These are phyloP conservation scores for Anagrus nilaparvatae DNA, from an alignment of 1,140 invertebrate genomes.

Conservation along the genomic window DNA sequence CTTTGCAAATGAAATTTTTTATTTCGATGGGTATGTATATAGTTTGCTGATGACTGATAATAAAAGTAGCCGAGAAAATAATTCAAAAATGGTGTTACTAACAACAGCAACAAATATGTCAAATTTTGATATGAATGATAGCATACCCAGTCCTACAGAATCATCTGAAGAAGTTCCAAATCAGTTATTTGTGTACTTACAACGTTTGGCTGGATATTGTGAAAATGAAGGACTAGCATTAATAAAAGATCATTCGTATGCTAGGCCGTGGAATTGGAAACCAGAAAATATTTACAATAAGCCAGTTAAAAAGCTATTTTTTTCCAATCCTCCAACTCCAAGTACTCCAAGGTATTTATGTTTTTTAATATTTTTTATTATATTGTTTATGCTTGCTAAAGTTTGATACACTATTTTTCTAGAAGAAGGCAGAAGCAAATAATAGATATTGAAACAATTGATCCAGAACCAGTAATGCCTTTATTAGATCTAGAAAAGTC, in stretches of 20 bases:
- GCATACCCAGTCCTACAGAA: conserved; percentile 28
- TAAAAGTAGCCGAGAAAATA: conserved; percentile 1
- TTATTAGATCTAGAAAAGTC: conserved; percentile 56
- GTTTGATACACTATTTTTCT: not conserved
- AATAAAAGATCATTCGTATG: conserved; percentile 56
- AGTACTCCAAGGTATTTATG: conserved; percentile 12
- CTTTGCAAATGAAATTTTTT: no score
- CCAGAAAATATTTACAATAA: conserved; percentile 55
- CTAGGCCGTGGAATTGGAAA: conserved; percentile 59
- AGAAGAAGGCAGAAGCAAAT: conserved; percentile 30
- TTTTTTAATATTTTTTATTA: not conserved
- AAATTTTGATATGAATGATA: conserved; percentile 15
- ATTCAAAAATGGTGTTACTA: conserved; percentile 9
- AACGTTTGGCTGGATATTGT: conserved; percentile 30
- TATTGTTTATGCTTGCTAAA: no score
- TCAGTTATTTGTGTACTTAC: conserved; percentile 33
- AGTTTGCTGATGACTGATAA: not conserved
- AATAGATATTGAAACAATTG: conserved; percentile 41
- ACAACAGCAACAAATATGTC: conserved; percentile 8
- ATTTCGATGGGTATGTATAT: no score
- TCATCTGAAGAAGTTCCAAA: conserved; percentile 31
- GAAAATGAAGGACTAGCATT: conserved; percentile 34
- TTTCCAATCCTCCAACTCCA: conserved; percentile 27
- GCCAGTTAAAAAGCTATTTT: conserved; percentile 49
- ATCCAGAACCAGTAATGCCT: conserved; percentile 21